Base-by-base conservation (phyloP, 2,113 vertebrate genomes). In the Hiodon tergisus region DNA sequence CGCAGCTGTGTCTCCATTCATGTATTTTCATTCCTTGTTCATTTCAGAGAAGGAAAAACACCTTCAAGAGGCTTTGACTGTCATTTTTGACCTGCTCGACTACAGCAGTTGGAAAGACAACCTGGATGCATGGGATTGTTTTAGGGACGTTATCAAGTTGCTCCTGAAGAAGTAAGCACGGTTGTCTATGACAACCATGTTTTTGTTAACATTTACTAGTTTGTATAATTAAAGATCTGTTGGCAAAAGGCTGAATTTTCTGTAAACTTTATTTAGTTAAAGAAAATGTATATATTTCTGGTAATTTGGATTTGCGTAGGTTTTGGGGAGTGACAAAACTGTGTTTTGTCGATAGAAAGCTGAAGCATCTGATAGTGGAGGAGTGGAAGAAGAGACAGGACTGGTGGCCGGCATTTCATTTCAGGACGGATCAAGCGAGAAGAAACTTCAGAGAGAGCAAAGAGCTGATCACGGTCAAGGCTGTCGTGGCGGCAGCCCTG, bases 401-500 rank as follows among this genome's bases (percentile, higher is more conserved):
- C 73, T 95, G 95, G 93, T 98, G 97, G 96, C 90, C 94, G 3
- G 70, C 78, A 2, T 90, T 96, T 81, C 95, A 98, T 86, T 99
- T 95, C 79, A 94, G 91, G 14, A 76, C 5, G 63, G 91, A 89
- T 76, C 91, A 92, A 54, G 91, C 89, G 46, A 90, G 77, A 53
- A 88, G 52, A 11, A 90, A 98, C 46, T 90, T 87, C 61, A 72
- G 84, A 71, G 81, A 90, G 71, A 89, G 90, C 58, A 53, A 76
- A 3, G 72, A 77, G 4, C 88, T 96, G 61, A 77, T 91, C 5
- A 71, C 69, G 70, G 80, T 93, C 80, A 98, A 99, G 81, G 84
- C 85, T 62, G 79, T 86, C 4, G 87, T 94, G 31, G 80, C 84
- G 61, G 86, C 86, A 63, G 55, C 88, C 17, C 73, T 96, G 3